These are phyloP conservation scores for Lobophora halterata DNA, from an alignment of 2,888 invertebrate genomes.

Conservation along the genomic window DNA sequence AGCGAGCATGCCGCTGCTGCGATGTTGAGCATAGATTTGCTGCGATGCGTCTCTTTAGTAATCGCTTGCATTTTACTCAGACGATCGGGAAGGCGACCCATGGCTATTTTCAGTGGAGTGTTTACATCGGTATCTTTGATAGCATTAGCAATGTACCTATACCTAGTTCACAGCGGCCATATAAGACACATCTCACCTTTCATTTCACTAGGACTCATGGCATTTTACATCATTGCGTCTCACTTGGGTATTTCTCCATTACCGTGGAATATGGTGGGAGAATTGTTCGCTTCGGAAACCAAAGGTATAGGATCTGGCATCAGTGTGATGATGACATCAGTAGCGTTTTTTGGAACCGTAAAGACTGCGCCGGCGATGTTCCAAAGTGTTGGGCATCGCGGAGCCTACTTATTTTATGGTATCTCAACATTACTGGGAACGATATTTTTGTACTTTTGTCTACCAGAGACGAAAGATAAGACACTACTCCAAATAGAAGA, in stretches of 20 bases:
- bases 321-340: slow-evolving; percentile 83
- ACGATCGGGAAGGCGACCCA: slow-evolving; percentile 81
- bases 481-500: slow-evolving; percentile 85
- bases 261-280: slow-evolving; percentile 89
- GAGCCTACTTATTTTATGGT: slow-evolving; percentile 84
- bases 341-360: slow-evolving; percentile 84
- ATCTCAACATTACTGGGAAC: slow-evolving; percentile 81
- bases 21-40: slow-evolving; percentile 83
- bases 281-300: slow-evolving; percentile 84
- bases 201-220: slow-evolving; percentile 73
- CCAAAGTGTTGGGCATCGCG: slow-evolving; percentile 75
- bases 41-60: slow-evolving; percentile 81
- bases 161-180: slow-evolving; percentile 48
- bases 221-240: slow-evolving; percentile 81
- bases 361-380: slow-evolving; percentile 84
- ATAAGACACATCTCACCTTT: slow-evolving; percentile 53
- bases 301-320: slow-evolving; percentile 86
- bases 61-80: slow-evolving; percentile 82
- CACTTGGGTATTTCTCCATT: slow-evolving; percentile 83
- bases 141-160: slow-evolving; percentile 72
- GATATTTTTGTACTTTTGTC: slow-evolving; percentile 78
- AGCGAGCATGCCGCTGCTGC: slow-evolving; percentile 79
- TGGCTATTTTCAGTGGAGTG: slow-evolving; percentile 83
- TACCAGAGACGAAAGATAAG: slow-evolving; percentile 86
- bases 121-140: slow-evolving; percentile 82